A percentile compares a stretch with the other conserved stretches of the same genome.
Evolutionary conservation across 2,888 invertebrate genomes (phyloP).

Genomic region (Oscheius sp.): DNA sequence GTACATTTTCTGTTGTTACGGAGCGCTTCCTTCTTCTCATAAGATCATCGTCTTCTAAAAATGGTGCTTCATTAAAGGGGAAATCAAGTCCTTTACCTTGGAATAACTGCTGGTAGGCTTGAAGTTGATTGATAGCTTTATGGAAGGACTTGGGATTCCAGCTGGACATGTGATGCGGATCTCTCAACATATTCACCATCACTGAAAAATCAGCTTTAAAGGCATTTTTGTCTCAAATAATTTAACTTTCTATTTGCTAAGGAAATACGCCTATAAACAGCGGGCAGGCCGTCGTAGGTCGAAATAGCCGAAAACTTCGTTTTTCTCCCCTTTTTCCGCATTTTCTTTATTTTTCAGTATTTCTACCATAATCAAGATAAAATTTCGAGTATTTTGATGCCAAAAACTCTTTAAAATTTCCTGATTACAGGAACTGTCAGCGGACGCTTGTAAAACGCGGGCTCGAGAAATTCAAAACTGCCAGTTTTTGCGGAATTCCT

Average conservation of each 20-base stretch:
- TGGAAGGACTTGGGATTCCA: conserved; percentile 51
- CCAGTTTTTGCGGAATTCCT: too few species aligned
- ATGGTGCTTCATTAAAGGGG: neutral
- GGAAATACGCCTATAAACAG: too few species aligned
- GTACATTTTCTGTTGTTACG: neutral
- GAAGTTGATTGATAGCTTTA: conserved; percentile 55
- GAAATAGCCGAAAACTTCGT: too few species aligned
- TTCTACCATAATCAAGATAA: too few species aligned
- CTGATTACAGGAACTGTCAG: too few species aligned
- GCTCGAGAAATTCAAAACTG: too few species aligned
- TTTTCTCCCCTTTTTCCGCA: too few species aligned
- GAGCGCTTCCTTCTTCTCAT: conserved; percentile 22
- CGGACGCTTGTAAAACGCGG: too few species aligned
- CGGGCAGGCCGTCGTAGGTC: too few species aligned
- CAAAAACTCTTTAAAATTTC: neutral
- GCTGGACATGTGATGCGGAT: conserved; percentile 51
- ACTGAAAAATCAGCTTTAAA: conserved; percentile 43
- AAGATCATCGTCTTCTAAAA: conserved; percentile 19
- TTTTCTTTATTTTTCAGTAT: too few species aligned
- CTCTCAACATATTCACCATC: conserved; percentile 53
- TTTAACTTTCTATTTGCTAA: too few species aligned
- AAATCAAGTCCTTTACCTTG: conserved; percentile 43
- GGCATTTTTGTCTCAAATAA: too few species aligned
- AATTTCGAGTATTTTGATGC: neutral
- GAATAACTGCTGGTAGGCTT: conserved; percentile 54